Base-by-base conservation (phyloP, 2,797 vertebrate genomes). In the Hydrolagus colliei region DNA sequence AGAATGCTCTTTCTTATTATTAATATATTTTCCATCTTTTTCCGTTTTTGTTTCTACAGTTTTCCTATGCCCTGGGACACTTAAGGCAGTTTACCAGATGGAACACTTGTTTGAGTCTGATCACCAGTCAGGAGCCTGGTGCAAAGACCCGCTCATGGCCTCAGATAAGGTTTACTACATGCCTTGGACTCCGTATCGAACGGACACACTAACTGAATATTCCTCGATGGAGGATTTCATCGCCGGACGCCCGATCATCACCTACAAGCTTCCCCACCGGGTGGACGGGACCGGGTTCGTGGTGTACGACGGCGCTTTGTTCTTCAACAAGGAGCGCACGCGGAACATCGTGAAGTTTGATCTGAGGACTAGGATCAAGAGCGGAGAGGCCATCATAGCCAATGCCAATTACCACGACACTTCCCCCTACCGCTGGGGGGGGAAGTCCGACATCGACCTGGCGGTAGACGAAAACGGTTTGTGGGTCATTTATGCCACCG, bases 111-210 rank as follows among this genome's bases (percentile, higher is more conserved):
- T 99, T 20, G 98, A 99, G 87, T 99, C 98, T 0, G 98, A 99
- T 91, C 98, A 99, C 93, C 98, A 99, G 27, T 98, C 98, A 0
- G 98, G 98, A 76, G 97, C 98, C 11, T 99, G 98, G 98, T 99
- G 98, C 93, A 99, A 99, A 90, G 98, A 99, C 90, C 98, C 98
- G 68, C 95, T 99, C 0, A 98, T 99, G 90, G 98, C 98, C 9
- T 98, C 98, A 0, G 97, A 99, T 92, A 99, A 99, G 94, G 98
- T 99, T 88, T 99, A 98, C 92, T 99, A 99, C 91, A 99, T 99
- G 98, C 98, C 98, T 4, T 99, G 98, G 98, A 99, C 97, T 0
- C 98, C 98, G 0, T 99, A 99, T 89, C 95, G 98, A 86, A 99
- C 98, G 0, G 98, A 99, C 90, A 99, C 96, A 0, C 91, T 99